phyloP scores from a whole-genome alignment of 2,797 vertebrate species.

The Sebastes dallii region DNA sequence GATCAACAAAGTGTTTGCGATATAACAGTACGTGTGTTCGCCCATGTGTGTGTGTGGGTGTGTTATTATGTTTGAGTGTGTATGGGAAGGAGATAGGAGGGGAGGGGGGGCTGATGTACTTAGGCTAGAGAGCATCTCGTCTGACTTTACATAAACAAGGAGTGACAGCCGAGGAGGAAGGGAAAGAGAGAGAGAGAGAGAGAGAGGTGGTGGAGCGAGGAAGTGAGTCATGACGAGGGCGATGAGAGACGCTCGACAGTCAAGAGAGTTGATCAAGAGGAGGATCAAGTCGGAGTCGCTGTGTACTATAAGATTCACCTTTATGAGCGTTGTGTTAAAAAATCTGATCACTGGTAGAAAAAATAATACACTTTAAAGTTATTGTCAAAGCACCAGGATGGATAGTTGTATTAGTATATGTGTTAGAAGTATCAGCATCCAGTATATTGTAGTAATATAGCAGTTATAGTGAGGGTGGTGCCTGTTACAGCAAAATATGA shows the following conservation, averaged over 20 bases:
- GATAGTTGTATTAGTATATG: neutral
- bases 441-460: neutral
- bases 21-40: neutral
- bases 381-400: neutral
- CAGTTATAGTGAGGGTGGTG: neutral
- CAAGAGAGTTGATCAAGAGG: slow-evolving; percentile 29
- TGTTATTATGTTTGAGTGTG: neutral
- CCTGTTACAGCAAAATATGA: neutral
- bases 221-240: slow-evolving; percentile 49
- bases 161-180: slow-evolving; percentile 51
- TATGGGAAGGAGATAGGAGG: neutral
- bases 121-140: slow-evolving; percentile 44
- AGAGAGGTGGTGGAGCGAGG: slow-evolving; percentile 35
- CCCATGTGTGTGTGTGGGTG: neutral
- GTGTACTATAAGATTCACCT: slow-evolving; percentile 10
- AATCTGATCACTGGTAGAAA: neutral
- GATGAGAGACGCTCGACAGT: slow-evolving; percentile 37
- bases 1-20: neutral
- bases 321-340: neutral
- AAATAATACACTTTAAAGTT: neutral
- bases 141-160: slow-evolving; percentile 57
- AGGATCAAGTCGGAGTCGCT: slow-evolving; percentile 12
- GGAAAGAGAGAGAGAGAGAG: slow-evolving; percentile 41
- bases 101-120: slow-evolving; percentile 26
- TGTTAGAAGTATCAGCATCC: neutral